Conservation (phyloP, 2,113 vertebrate genomes). For the Euleptes europaea region DNA sequence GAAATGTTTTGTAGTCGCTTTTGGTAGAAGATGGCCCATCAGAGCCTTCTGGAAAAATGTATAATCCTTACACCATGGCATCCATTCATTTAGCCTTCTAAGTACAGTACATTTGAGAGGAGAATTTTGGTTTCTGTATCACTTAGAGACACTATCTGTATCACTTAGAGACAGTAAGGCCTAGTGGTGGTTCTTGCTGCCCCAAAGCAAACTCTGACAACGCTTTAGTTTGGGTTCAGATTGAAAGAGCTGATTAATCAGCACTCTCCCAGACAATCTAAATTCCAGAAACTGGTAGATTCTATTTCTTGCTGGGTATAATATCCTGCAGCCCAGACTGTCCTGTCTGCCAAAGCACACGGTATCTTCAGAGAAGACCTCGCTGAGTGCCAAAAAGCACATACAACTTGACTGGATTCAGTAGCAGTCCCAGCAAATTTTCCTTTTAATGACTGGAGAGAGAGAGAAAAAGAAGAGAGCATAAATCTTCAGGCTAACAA, state of each 20-base stretch:
- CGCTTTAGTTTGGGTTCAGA: constrained; percentile 57
- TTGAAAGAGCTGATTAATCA: constrained; percentile 67
- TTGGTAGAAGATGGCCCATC: background rate
- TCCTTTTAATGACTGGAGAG: constrained; percentile 29
- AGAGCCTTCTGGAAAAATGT: background rate
- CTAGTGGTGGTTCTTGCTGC: background rate
- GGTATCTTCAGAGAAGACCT: constrained; percentile 55
- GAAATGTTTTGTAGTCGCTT: background rate
- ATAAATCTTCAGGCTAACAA: constrained; percentile 38
- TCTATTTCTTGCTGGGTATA: constrained; percentile 68
- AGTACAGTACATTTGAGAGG: background rate
- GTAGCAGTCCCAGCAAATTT: constrained; percentile 23
- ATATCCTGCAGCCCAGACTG: constrained; percentile 73
- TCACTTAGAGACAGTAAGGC: fast-evolving
- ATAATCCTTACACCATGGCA: background rate
- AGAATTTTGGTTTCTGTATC: background rate
- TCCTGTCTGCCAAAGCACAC: constrained; percentile 77
- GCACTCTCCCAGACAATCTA: constrained; percentile 65
- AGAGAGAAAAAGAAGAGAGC: constrained; percentile 2
- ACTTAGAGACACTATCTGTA: fast-evolving
- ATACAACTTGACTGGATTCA: constrained; percentile 44
- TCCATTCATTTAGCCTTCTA: background rate
- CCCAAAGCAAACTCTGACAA: background rate
- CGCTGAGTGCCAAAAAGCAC: constrained; percentile 64
- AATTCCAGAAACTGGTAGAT: constrained; percentile 72